Base-by-base conservation (phyloP, 2,113 vertebrate genomes). In the Centropus unirufus region DNA sequence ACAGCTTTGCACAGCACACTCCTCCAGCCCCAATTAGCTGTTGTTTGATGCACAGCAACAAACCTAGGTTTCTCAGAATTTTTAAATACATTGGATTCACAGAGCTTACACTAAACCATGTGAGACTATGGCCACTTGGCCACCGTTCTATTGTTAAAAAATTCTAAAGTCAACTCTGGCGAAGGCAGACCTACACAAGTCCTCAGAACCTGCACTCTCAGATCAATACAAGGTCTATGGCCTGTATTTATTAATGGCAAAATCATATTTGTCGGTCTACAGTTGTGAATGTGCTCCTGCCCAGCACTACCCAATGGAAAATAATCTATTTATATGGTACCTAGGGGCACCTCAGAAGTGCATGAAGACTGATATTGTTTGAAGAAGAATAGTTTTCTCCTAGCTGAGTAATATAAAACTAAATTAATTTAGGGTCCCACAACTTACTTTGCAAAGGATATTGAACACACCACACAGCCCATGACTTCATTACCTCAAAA, bases 381-480 rank as follows among this genome's bases (percentile, higher is more conserved):
- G 78, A 87, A 87, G 77, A 75, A 40, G 23, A 75, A 62, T n/a
- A 62, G 9, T 67, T 89, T 83, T 77, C 49, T 10, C 8, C 8
- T 3, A 8, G 7, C 3, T 7, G 9, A 44, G 26, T 61, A 83
- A 69, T 24, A 69, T 17, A 39, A 83, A 83, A 49, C 76, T 69
- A 85, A 89, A 73, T 80, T 70, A 76, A 76, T 64, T 86, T 90
- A 95, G 17, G 87, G 29, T 76, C 40, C 20, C 63, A 73, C 79
- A 84, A 76, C 55, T 91, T 95, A 91, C 47, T 22, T 88, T 93
- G 88, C 34, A 87, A 87, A 87, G 36, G 18, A 66, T 91, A 82
- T 89, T 93, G 74, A 36, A 68, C 14, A 63, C 13, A 83, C 6
- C n/a, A 24, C n/a, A 42, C 8, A 75, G 11, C 49, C 91, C 61